Base-by-base conservation (phyloP, 2,888 invertebrate species). In the Dexiosoma caninum region DNA sequence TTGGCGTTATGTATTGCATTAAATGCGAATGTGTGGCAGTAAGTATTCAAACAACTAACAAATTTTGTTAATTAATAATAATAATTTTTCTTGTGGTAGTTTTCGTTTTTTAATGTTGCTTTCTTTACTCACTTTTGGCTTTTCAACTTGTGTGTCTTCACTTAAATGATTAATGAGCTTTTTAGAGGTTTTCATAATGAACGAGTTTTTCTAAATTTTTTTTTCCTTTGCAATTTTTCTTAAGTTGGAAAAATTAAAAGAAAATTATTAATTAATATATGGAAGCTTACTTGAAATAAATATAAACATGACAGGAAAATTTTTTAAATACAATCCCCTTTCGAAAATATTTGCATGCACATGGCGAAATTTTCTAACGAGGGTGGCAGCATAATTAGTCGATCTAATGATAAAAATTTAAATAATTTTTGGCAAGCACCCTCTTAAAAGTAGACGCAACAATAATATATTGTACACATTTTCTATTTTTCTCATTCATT, bases 21-120 rank as follows among this genome's bases (percentile, higher is more conserved):
- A 95, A 95, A 92, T 98, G 98, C 92, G 95, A 97, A 92, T 98
- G 98, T 92, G 93, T 96, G 87, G 94, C 95, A 93, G 98, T 98
- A 93, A 95, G 97, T 95, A 66, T 32, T 42, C 10, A 55, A 69
- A 69, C 14, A 69, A 46, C 42, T 10, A 46, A 40, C 35, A 74
- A 62, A 49, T 55, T 32, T 19, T 55, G 12, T 30, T 55, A 49
- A 27, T 60, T 69, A 40, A 55, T 69, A 49, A 51, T 42, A 42
- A 46, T n/a, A 35, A 21, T 62, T 53, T 40, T 14, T 12, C 7
- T 32, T 19, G 16, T 35, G n/a, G n/a, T 14, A 30, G 9, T 23
- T 30, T 60, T 30, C n/a, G 10, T 12, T 42, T n/a, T n/a, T 60
- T 42, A 21, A 46, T 40, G 23, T n/a, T 6, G 7, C 27, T 37